phyloP scores from a whole-genome alignment of 2,888 invertebrate species.

The Dastarcus helophoroides region DNA sequence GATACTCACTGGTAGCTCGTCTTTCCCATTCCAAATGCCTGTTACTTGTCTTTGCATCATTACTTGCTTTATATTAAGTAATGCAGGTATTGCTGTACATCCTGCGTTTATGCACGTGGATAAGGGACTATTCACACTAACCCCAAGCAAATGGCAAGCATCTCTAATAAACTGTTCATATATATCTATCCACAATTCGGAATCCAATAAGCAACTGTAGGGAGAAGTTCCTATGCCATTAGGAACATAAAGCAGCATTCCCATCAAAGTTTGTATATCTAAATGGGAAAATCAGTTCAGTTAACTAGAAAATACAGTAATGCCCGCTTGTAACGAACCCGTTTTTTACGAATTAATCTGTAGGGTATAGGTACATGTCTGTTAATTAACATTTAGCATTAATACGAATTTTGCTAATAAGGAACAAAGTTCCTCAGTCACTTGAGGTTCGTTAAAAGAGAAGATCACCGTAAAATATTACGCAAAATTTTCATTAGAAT shows the following conservation, averaged over 20 bases:
- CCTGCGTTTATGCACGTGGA: conserved; percentile 90
- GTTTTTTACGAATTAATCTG: too few species aligned
- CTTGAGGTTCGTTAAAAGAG: too few species aligned
- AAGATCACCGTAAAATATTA: too few species aligned
- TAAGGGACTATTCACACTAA: conserved; percentile 82
- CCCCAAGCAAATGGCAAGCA: conserved; percentile 80
- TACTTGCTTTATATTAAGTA: conserved; percentile 86
- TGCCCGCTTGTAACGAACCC: too few species aligned
- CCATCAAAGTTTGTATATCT: conserved; percentile 81
- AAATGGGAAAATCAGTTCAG: too few species aligned
- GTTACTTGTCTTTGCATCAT: conserved; percentile 83
- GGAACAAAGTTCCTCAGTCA: too few species aligned
- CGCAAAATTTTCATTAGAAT: too few species aligned
- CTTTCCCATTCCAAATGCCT: conserved; percentile 88
- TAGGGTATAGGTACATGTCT: too few species aligned
- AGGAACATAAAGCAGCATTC: conserved; percentile 66
- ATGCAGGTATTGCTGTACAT: conserved; percentile 83
- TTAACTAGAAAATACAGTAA: too few species aligned
- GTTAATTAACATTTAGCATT: too few species aligned
- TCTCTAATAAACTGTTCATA: conserved; percentile 86
- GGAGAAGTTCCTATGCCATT: conserved; percentile 71
- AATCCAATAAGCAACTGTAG: conserved; percentile 62
- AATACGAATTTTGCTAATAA: too few species aligned
- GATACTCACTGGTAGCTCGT: conserved; percentile 83
- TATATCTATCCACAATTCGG: conserved; percentile 73